phyloP scores from a whole-genome alignment of 1,140 invertebrate genomes.

The Manduca sexta region DNA sequence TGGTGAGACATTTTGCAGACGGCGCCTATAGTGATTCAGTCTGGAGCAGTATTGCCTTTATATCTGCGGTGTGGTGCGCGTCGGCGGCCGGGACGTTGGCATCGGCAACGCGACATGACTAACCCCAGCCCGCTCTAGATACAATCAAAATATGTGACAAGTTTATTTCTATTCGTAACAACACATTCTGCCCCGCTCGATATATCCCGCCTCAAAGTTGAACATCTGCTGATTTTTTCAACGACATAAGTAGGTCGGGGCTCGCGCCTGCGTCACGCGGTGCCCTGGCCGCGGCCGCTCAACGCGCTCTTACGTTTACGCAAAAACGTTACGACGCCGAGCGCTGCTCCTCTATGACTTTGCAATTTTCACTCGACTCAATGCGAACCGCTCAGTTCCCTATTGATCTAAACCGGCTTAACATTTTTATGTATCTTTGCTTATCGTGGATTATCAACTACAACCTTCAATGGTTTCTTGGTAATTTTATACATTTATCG shows the following conservation, averaged over 20 bases:
- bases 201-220: constrained; percentile 59
- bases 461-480: too few relatives aligned
- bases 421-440: neutral
- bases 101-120: constrained; percentile 64
- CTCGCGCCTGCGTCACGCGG: constrained; percentile 57
- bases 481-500: too few relatives aligned
- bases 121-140: constrained; percentile 67
- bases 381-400: too few relatives aligned
- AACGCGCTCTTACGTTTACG: constrained; percentile 55
- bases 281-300: constrained; percentile 32
- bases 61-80: constrained; percentile 48
- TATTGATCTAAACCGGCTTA: neutral
- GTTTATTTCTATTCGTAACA: constrained; percentile 72
- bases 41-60: constrained; percentile 65
- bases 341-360: constrained; percentile 1
- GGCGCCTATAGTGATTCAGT: constrained; percentile 69
- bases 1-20: constrained; percentile 72
- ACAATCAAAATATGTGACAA: constrained; percentile 72
- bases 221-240: constrained; percentile 70
- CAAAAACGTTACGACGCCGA: constrained; percentile 43
- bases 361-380: neutral
- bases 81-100: constrained; percentile 59
- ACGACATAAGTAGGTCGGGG: constrained; percentile 71
- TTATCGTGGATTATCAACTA: too few relatives aligned
- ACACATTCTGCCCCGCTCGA: constrained; percentile 57